A percentile compares a stretch with the other conserved stretches of the same genome.
These are phyloP conservation scores for Hiodon tergisus DNA, from an alignment of 2,113 vertebrate genomes.

Conservation along the genomic window DNA sequence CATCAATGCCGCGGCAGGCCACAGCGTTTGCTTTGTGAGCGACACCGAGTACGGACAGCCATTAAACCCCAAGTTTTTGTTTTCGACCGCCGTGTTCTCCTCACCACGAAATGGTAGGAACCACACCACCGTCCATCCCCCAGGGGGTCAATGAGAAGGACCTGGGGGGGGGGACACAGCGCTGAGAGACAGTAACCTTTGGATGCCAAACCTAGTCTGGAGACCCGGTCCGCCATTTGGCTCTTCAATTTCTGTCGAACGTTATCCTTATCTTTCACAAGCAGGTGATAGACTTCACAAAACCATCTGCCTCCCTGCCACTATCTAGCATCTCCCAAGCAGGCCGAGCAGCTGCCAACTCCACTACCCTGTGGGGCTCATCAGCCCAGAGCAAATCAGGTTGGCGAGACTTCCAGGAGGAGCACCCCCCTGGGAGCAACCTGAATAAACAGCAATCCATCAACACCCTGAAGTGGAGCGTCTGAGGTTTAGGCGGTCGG, in stretches of 20 bases:
- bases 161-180: constrained; percentile 16
- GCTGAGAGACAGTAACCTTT: constrained; percentile 26
- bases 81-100: constrained; percentile 46
- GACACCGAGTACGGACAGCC: constrained; percentile 42
- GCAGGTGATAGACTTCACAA: constrained; percentile 57
- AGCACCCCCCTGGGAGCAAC: constrained; percentile 46
- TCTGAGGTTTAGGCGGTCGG: constrained; percentile 42
- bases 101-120: constrained; percentile 37
- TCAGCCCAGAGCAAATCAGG: constrained; percentile 53
- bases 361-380: constrained; percentile 44
- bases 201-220: constrained; percentile 32
- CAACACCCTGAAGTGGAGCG: constrained; percentile 56
- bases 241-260: constrained; percentile 46
- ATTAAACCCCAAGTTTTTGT: constrained; percentile 52
- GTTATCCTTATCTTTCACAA: constrained; percentile 57
- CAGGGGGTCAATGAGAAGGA: constrained; percentile 39
- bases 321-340: constrained; percentile 60
- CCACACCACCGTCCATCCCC: constrained; percentile 20
- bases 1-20: neutral
- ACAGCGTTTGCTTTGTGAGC: too few species aligned
- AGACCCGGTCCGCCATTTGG: constrained; percentile 24
- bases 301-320: constrained; percentile 46
- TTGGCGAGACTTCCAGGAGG: constrained; percentile 54
- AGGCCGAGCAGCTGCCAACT: constrained; percentile 40
- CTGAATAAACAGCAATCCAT: constrained; percentile 63